Evolutionary conservation across 2,113 vertebrate species (phyloP).

Genomic region (Stigmatopora nigra): DNA sequence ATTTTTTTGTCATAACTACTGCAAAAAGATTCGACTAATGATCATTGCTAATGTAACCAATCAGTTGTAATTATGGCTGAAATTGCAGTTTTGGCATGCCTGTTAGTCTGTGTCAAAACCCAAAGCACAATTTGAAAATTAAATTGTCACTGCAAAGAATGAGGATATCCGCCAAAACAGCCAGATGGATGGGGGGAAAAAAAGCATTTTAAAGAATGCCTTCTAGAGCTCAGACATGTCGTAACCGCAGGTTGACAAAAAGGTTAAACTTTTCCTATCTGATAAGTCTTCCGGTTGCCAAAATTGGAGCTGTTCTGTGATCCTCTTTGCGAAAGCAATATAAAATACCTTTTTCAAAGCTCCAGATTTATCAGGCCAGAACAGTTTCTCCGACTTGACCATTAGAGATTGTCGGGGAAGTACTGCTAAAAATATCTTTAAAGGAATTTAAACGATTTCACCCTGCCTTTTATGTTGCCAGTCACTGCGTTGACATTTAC

Average conservation of each 20-base stretch:
- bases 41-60: no score
- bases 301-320: slow-evolving; percentile 13
- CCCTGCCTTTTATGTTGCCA: slow-evolving; percentile 15
- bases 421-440: slow-evolving; percentile 39
- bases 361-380: slow-evolving; percentile 28
- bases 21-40: no score
- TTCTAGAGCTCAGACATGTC: no score
- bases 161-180: no score
- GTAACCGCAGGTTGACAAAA: neutral
- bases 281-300: slow-evolving; percentile 8
- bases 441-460: slow-evolving; percentile 6
- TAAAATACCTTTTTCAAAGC: slow-evolving; percentile 5
- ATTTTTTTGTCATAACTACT: no score
- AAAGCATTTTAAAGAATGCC: no score
- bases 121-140: no score
- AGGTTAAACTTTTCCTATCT: slow-evolving; percentile 10
- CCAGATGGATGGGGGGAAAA: no score
- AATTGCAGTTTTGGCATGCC: neutral
- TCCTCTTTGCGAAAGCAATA: slow-evolving; percentile 6
- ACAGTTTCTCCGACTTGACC: slow-evolving; percentile 16
- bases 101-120: neutral
- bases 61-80: no score
- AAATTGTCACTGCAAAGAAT: no score
- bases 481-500: slow-evolving; percentile 31
- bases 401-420: slow-evolving; percentile 33